These are phyloP conservation scores for Champsocephalus gunnari DNA, from an alignment of 2,797 vertebrate species.

Conservation along the genomic window DNA sequence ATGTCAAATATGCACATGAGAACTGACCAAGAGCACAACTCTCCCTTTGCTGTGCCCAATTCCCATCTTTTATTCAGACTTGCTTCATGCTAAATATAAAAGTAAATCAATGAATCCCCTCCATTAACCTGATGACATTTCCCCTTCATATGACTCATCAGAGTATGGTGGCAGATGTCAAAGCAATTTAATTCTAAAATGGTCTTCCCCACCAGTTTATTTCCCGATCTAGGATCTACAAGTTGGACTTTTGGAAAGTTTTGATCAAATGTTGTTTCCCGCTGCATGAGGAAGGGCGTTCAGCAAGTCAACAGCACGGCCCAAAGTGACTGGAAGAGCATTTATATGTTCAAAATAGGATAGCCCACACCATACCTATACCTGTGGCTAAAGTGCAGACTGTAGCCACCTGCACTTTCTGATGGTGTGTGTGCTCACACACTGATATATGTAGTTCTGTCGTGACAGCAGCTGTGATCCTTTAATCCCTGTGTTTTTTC, in stretches of 20 bases:
- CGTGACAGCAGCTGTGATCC: too few species aligned
- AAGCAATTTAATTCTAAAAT: not conserved
- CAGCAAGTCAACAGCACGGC: not conserved
- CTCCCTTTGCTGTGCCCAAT: not conserved
- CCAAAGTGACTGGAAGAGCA: slow-evolving; percentile 7
- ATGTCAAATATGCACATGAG: not conserved
- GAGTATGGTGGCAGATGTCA: not conserved
- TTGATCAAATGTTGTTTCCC: not conserved
- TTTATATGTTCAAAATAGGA: slow-evolving; percentile 8
- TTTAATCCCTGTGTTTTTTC: too few species aligned
- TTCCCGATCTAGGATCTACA: not conserved
- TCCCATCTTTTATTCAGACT: not conserved
- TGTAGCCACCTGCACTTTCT: not conserved
- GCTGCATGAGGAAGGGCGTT: too few species aligned
- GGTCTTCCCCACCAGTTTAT: not conserved
- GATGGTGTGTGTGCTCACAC: not conserved
- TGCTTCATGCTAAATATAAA: not conserved
- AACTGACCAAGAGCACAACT: not conserved
- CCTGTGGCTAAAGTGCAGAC: not conserved
- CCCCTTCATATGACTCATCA: not conserved
- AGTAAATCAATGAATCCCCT: not conserved
- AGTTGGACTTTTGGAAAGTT: not conserved
- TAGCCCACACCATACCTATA: not conserved
- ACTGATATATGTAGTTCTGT: too few species aligned
- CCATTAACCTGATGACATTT: not conserved